Base-by-base conservation (phyloP, 2,888 invertebrate genomes). In the Platycnemis pennipes region DNA sequence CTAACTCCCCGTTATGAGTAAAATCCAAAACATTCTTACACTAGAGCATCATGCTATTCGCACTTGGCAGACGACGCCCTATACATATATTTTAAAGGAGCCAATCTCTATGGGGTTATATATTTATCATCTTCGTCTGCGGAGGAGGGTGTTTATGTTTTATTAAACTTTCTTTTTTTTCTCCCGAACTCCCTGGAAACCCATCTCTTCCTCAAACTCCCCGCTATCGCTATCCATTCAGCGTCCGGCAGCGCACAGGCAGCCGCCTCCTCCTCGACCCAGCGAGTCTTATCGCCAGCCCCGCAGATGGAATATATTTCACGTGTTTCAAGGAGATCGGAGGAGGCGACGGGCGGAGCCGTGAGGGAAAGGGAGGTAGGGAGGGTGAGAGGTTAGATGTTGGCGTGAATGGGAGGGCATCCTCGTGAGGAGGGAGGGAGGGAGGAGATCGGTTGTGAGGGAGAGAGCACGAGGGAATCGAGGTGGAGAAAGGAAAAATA, bases 301-400 rank as follows among this genome's bases (percentile, higher is more conserved):
- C 94, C 97, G 97, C 97, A 97, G 97, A 97, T 97, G 97, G 97
- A 97, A 97, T 97, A 97, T 97, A 97, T 97, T 97, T 97, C 97
- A 97, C 97, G 97, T 97, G 96, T 96, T 96, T 96, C 89, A 89
- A 46, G 86, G 89, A 53, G 56, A 49, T 88, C 49, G n/a, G 49
- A 53, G 88, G 44, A 63, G 63, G 19, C 53, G 53, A 53, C 7
- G 53, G 49, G 49, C 19, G 49, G 49, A 49, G 49, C 49, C 3
- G 13, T 49, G 26, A n/a, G 77, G 49, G 49, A n/a, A 49, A 26
- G 46, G 31, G 88, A n/a, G 53, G 53, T 46, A 37, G 53, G 56
- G 37, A 42, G 56, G 42, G 11, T 19, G 26, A n/a, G n/a, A 86
- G 44, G 46, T 11, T 19, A 88, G 53, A 53, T 53, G 53, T 53